These are phyloP conservation scores for Neocrepidodera transversa DNA, from an alignment of 2,888 invertebrate species.

Conservation along the genomic window DNA sequence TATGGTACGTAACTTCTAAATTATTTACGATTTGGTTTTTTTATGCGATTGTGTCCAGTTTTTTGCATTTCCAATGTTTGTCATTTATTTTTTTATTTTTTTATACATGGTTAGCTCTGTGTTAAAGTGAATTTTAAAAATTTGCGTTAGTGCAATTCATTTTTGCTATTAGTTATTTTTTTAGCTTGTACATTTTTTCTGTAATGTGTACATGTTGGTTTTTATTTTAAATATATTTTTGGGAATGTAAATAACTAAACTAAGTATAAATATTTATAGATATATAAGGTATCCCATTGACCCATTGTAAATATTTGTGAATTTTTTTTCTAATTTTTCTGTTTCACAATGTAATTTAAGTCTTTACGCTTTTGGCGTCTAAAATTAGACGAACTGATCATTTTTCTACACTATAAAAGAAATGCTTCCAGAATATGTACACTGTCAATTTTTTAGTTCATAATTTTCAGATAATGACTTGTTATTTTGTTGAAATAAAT, in stretches of 20 bases:
- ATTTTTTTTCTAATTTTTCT: slow-evolving; percentile 56
- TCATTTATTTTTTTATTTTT: slow-evolving; percentile 41
- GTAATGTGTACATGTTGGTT: slow-evolving; percentile 41
- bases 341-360: slow-evolving; percentile 55
- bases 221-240: slow-evolving; percentile 41
- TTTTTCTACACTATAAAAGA: slow-evolving; percentile 57
- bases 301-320: slow-evolving; percentile 58
- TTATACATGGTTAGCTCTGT: slow-evolving; percentile 34
- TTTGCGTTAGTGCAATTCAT: slow-evolving; percentile 43
- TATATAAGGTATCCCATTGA: slow-evolving; percentile 49
- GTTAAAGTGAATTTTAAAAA: slow-evolving; percentile 30
- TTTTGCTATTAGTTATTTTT: slow-evolving; percentile 32
- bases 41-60: slow-evolving; percentile 43
- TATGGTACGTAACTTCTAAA: slow-evolving; percentile 43
- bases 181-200: slow-evolving; percentile 43
- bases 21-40: slow-evolving; percentile 40
- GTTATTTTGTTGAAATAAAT: slow-evolving; percentile 62
- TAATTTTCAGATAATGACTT: slow-evolving; percentile 58
- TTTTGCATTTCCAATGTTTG: slow-evolving; percentile 50
- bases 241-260: slow-evolving; percentile 52
- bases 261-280: slow-evolving; percentile 49
- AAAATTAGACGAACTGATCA: slow-evolving; percentile 56
- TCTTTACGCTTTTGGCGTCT: slow-evolving; percentile 54
- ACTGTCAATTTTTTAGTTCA: slow-evolving; percentile 60
- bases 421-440: slow-evolving; percentile 59